phyloP scores from a whole-genome alignment of 2,888 invertebrate species.

The Sesia apiformis region DNA sequence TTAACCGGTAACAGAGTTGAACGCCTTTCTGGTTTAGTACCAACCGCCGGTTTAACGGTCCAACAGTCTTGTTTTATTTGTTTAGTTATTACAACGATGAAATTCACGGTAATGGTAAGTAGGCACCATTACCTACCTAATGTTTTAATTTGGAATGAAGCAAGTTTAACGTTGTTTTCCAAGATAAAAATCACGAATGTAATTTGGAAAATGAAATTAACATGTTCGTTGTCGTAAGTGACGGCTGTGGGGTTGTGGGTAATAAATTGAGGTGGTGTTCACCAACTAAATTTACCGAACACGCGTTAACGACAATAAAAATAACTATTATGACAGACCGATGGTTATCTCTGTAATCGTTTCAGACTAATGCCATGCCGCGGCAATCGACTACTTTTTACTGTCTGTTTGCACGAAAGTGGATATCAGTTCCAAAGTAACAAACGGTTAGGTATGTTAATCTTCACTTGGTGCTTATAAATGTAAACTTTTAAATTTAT shows the following conservation, averaged over 20 bases:
- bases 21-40: slow-evolving; percentile 9
- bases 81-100: slow-evolving; percentile 6
- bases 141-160: slow-evolving; percentile 12
- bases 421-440: no score
- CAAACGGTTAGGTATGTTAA: no score
- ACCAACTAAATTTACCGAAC: slow-evolving; percentile 35
- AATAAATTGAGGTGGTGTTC: slow-evolving; percentile 43
- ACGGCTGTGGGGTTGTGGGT: slow-evolving; percentile 20
- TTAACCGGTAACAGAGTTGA: slow-evolving; percentile 20
- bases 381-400: slow-evolving; percentile 9
- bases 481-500: no score
- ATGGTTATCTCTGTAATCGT: slow-evolving; percentile 52
- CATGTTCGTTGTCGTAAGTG: slow-evolving; percentile 34
- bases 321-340: slow-evolving; percentile 42
- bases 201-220: slow-evolving; percentile 55
- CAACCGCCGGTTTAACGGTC: slow-evolving; percentile 31
- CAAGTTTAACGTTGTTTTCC: slow-evolving; percentile 19
- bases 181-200: slow-evolving; percentile 41
- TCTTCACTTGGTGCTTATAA: no score
- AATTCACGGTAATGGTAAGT: not conserved
- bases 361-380: slow-evolving; percentile 43
- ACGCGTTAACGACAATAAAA: slow-evolving; percentile 50
- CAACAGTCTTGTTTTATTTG: slow-evolving; percentile 23
- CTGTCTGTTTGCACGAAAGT: slow-evolving; percentile 2
- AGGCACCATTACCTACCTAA: slow-evolving; percentile 1